A percentile compares a stretch with the other conserved stretches of the same genome.
Conservation (phyloP, 2,113 vertebrate species). For the Dromiciops gliroides region DNA sequence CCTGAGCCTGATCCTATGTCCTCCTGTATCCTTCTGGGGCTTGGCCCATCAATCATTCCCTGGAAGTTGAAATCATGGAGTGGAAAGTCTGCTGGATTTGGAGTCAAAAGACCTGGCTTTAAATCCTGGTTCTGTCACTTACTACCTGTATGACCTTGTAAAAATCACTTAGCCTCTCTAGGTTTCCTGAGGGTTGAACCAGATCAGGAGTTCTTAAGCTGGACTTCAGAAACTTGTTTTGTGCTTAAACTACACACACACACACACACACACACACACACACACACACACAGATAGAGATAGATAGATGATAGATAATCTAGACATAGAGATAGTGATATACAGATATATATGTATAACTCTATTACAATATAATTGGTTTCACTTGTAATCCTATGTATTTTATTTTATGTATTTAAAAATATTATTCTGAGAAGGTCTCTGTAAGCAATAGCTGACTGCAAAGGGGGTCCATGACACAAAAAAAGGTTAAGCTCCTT, state of each 20-base stretch:
- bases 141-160: not conserved
- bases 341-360: too few relatives aligned
- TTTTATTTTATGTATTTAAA: too few relatives aligned
- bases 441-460: not conserved
- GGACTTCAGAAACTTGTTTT: not conserved
- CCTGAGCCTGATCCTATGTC: not conserved
- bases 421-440: not conserved
- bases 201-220: not conserved
- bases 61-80: slow-evolving; percentile 2
- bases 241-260: too few relatives aligned
- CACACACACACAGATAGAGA: too few relatives aligned
- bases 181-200: not conserved
- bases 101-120: slow-evolving; percentile 21
- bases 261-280: too few relatives aligned
- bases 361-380: too few relatives aligned
- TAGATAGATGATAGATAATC: too few relatives aligned
- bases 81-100: not conserved
- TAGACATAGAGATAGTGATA: too few relatives aligned
- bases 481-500: not conserved
- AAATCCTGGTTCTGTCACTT: not conserved
- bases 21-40: not conserved
- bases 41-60: not conserved
- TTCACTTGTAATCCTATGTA: too few relatives aligned
- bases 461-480: not conserved
- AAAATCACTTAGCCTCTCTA: not conserved